phyloP scores from a whole-genome alignment of 2,888 invertebrate species.

The Hermodice carunculata region DNA sequence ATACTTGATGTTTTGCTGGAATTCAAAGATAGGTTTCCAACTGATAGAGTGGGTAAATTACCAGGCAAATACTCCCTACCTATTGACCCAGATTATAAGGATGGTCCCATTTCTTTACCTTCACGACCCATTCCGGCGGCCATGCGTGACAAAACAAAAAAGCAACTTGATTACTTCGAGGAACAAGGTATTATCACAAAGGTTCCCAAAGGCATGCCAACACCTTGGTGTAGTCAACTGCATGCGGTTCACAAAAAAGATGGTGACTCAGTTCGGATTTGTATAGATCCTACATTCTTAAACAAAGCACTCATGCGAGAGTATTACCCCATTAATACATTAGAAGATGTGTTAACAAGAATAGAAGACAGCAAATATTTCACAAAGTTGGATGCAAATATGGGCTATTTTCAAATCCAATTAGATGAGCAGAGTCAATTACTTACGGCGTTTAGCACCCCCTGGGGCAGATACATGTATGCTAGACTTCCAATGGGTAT shows the following conservation, averaged over 20 bases:
- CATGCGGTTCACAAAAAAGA: not conserved
- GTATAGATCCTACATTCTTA: not conserved
- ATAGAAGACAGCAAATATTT: not conserved
- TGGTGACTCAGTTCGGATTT: not conserved
- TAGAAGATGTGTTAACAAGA: not conserved
- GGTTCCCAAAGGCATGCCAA: constrained; percentile 1
- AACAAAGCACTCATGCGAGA: not conserved
- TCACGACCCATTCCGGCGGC: constrained; percentile 2
- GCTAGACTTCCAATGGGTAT: not conserved
- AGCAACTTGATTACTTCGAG: constrained; percentile 2
- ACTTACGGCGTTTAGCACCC: constrained; percentile 5
- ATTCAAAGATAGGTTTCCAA: constrained; percentile 5
- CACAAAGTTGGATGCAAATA: constrained; percentile 8
- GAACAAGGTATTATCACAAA: constrained; percentile 3
- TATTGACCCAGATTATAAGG: constrained; percentile 7
- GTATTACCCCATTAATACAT: not conserved
- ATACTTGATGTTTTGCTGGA: not conserved
- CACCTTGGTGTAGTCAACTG: not conserved
- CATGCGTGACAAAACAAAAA: not conserved
- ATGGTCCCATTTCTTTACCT: constrained; percentile 3
- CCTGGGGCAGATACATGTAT: constrained; percentile 1
- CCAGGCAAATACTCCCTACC: constrained; percentile 1
- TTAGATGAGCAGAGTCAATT: not conserved
- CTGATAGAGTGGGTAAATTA: constrained; percentile 5
- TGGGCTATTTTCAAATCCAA: constrained; percentile 11